Conservation (phyloP, 1,140 invertebrate genomes). For the Drosophila guanche region DNA sequence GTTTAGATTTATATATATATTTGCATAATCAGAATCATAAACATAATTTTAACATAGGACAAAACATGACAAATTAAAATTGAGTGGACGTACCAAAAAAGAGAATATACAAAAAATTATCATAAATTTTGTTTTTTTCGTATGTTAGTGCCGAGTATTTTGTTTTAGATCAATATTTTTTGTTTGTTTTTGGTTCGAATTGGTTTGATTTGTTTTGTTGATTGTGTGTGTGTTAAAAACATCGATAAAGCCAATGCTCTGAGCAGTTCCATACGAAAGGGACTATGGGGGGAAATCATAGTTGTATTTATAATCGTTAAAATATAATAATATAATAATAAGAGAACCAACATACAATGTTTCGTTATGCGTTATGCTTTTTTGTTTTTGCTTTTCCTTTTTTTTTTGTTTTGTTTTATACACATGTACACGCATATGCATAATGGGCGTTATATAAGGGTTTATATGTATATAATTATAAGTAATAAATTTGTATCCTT, state of each 20-base stretch:
- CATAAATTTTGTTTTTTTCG: slow-evolving; percentile 52
- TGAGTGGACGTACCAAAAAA: slow-evolving; percentile 53
- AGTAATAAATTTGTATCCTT: slow-evolving; percentile 75
- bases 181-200: slow-evolving; percentile 65
- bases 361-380: slow-evolving; percentile 26
- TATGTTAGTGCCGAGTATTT: slow-evolving; percentile 64
- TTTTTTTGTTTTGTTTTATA: slow-evolving; percentile 63
- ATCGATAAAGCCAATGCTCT: slow-evolving; percentile 52
- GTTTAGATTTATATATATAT: slow-evolving; percentile 71
- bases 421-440: slow-evolving; percentile 37
- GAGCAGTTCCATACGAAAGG: slow-evolving; percentile 35
- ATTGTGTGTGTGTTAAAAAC: slow-evolving; percentile 38
- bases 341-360: slow-evolving; percentile 62
- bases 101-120: slow-evolving; percentile 39
- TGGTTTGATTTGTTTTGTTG: slow-evolving; percentile 33
- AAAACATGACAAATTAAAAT: slow-evolving; percentile 46
- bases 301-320: slow-evolving; percentile 51
- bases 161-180: slow-evolving; percentile 5
- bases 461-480: slow-evolving; percentile 74
- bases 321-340: slow-evolving; percentile 57
- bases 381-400: slow-evolving; percentile 47
- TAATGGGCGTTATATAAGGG: slow-evolving; percentile 66
- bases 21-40: slow-evolving; percentile 72
- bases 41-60: slow-evolving; percentile 60
- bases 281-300: slow-evolving; percentile 60